phyloP scores from a whole-genome alignment of 2,888 invertebrate genomes.

The Drosophila yooni region DNA sequence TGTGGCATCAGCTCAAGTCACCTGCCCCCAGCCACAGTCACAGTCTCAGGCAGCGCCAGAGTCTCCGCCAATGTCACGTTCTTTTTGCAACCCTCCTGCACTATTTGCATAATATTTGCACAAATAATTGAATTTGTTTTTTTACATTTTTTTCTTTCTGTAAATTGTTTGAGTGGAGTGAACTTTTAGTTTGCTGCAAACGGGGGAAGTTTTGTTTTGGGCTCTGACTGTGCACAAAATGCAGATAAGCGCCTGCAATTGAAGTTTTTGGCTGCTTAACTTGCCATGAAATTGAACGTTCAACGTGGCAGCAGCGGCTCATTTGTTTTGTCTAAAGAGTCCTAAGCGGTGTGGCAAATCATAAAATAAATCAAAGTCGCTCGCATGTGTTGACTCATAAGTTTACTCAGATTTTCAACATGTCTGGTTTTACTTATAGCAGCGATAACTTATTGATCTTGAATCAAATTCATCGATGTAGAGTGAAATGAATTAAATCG shows the following conservation, averaged over 20 bases:
- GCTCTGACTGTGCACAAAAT: conserved; percentile 57
- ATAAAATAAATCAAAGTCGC: not conserved
- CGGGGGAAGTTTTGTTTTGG: conserved; percentile 35
- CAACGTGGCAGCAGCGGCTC: conserved; percentile 32
- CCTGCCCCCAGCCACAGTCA: not conserved
- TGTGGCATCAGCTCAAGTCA: conserved; percentile 40
- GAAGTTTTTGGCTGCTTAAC: conserved; percentile 68
- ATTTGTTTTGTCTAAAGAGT: conserved; percentile 49
- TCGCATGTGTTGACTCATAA: conserved; percentile 2
- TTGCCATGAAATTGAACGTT: conserved; percentile 75
- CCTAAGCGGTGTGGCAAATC: not conserved
- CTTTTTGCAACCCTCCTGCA: conserved; percentile 31
- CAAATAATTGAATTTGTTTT: conserved; percentile 82
- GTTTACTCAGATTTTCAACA: not conserved
- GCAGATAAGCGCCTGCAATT: conserved; percentile 67
- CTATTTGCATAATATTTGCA: conserved; percentile 84
- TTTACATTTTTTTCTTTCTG: conserved; percentile 9
- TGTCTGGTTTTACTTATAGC: not conserved
- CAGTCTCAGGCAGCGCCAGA: conserved; percentile 9
- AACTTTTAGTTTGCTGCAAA: conserved; percentile 29
- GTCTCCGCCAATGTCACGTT: conserved; percentile 65
- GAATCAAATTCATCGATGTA: not conserved
- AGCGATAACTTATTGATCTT: not conserved
- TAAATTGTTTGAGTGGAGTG: conserved; percentile 43
- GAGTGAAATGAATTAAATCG: not conserved